Conservation (phyloP, 2,797 vertebrate species). For the Diglossa cyanea region DNA sequence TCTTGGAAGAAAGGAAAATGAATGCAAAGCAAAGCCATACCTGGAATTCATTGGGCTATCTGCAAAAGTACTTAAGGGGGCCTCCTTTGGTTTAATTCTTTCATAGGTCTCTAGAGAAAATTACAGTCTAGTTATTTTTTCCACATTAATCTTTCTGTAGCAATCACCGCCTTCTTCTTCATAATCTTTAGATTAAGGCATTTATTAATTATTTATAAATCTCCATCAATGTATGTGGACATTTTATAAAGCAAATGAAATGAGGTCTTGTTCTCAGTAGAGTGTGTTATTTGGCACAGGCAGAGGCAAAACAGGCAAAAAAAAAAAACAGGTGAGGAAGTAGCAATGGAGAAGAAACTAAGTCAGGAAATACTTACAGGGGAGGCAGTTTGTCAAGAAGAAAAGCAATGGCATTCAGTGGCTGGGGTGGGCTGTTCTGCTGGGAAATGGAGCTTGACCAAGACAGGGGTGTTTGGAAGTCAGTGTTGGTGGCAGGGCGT, state of each 20-base stretch:
- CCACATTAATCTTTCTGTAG: conserved; percentile 34
- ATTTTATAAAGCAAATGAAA: conserved; percentile 20
- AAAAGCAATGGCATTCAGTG: neutral
- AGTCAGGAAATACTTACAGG: neutral
- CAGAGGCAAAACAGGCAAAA: neutral
- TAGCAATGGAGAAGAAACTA: neutral
- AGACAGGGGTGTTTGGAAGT: neutral
- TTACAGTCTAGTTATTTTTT: conserved; percentile 26
- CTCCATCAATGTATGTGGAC: neutral
- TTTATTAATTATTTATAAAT: conserved; percentile 49
- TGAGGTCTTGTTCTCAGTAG: neutral
- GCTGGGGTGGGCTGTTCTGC: neutral
- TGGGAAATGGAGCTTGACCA: neutral
- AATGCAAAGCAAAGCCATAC: neutral
- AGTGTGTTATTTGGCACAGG: neutral
- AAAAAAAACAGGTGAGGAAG: neutral
- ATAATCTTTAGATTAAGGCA: conserved; percentile 51
- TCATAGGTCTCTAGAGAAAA: conserved; percentile 26
- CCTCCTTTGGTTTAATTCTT: conserved; percentile 43
- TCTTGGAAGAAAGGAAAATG: neutral
- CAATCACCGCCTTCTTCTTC: conserved; percentile 35
- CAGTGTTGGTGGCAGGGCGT: neutral
- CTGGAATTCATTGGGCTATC: conserved; percentile 33
- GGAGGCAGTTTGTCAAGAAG: neutral
- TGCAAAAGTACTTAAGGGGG: conserved; percentile 47